Conservation (phyloP, 2,797 vertebrate genomes). For the Eptatretus atami region DNA sequence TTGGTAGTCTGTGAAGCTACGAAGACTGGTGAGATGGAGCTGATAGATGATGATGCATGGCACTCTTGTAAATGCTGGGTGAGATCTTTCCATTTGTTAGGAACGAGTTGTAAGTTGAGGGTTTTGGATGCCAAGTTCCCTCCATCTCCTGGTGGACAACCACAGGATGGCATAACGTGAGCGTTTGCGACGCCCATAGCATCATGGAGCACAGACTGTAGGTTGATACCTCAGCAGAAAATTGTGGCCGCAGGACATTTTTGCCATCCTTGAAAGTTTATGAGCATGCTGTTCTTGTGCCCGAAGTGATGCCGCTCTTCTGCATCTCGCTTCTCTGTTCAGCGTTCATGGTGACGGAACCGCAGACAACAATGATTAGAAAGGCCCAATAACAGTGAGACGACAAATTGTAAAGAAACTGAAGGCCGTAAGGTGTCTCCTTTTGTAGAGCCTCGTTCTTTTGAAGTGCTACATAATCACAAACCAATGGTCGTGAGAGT, state of each 20-base stretch:
- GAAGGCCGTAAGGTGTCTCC: constrained; percentile 53
- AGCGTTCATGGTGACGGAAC: constrained; percentile 62
- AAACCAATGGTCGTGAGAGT: constrained; percentile 90
- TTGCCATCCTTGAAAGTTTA: too few relatives aligned
- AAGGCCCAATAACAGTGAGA: constrained; percentile 68
- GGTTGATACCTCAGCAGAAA: too few relatives aligned
- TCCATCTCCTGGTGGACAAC: too few relatives aligned
- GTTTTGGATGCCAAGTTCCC: too few relatives aligned
- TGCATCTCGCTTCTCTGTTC: constrained; percentile 40
- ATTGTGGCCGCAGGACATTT: too few relatives aligned
- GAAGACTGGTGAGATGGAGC: constrained; percentile 26
- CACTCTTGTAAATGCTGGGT: constrained; percentile 71
- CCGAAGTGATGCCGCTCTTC: constrained; percentile 26
- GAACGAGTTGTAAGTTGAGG: constrained; percentile 23
- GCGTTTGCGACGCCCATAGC: too few relatives aligned
- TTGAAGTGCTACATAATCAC: constrained; percentile 82
- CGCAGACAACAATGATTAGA: constrained; percentile 69
- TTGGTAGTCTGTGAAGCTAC: too few relatives aligned
- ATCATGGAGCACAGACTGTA: too few relatives aligned
- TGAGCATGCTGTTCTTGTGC: too few relatives aligned
- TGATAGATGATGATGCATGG: constrained; percentile 66
- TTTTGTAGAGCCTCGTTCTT: constrained; percentile 71
- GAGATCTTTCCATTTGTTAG: constrained; percentile 91
- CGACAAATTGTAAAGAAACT: constrained; percentile 83
- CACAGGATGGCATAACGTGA: too few relatives aligned